A percentile compares a stretch with the other conserved stretches of the same genome.
phyloP scores from a whole-genome alignment of 1,140 invertebrate genomes.

The Teleogryllus occipitalis region DNA sequence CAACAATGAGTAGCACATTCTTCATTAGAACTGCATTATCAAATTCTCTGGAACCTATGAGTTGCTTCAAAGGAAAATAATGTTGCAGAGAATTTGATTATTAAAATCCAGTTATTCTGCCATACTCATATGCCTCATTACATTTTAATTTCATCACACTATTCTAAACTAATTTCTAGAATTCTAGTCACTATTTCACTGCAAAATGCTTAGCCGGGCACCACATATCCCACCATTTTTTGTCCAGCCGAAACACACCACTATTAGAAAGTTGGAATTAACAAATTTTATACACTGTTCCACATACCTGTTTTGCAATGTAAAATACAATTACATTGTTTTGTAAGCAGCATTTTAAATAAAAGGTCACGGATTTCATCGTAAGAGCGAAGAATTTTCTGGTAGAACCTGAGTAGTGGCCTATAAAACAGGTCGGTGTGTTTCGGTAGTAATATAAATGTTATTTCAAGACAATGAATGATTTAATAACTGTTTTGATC shows the following conservation, averaged over 20 bases:
- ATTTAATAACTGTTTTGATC: not conserved
- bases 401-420: no score
- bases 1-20: no score
- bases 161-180: not conserved
- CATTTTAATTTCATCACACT: not conserved
- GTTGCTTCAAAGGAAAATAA: not conserved
- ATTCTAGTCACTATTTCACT: constrained; percentile 1
- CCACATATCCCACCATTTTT: not conserved
- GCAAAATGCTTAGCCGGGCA: not conserved
- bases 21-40: not conserved
- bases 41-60: not conserved
- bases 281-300: no score
- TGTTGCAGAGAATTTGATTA: not conserved
- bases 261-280: no score
- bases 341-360: no score
- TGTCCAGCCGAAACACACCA: not conserved
- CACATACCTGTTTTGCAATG: no score
- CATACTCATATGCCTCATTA: not conserved
- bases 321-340: no score
- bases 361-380: no score
- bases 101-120: not conserved
- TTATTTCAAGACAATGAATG: no score
- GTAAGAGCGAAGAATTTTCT: no score
- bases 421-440: not conserved
- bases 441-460: not conserved